These are phyloP conservation scores for Folsomia manolachei DNA, from an alignment of 2,888 invertebrate genomes.

Conservation along the genomic window DNA sequence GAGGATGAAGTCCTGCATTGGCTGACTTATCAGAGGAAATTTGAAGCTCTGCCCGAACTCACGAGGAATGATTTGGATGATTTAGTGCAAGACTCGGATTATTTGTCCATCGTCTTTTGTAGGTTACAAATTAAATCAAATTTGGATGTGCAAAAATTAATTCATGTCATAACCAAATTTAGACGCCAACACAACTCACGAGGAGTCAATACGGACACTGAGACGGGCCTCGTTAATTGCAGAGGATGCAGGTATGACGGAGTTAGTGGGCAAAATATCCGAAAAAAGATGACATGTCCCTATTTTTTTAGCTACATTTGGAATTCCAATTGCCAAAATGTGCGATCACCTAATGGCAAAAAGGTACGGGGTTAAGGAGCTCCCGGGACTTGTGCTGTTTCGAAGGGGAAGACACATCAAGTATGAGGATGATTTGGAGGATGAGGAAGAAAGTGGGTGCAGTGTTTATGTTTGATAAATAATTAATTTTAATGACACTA, in stretches of 20 bases:
- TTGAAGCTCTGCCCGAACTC: constrained; percentile 86
- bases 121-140: constrained; percentile 56
- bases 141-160: not conserved
- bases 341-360: constrained; percentile 86
- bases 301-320: constrained; percentile 66
- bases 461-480: too few relatives aligned
- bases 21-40: constrained; percentile 87
- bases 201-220: constrained; percentile 27
- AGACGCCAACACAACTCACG: constrained; percentile 26
- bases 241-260: constrained; percentile 56
- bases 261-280: too few relatives aligned
- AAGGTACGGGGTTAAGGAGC: constrained; percentile 66
- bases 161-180: not conserved
- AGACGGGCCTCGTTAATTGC: constrained; percentile 43
- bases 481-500: not conserved
- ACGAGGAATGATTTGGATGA: constrained; percentile 73
- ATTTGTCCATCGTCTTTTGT: constrained; percentile 89
- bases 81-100: constrained; percentile 85
- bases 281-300: constrained; percentile 71
- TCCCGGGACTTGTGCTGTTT: constrained; percentile 87
- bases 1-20: constrained; percentile 81
- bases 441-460: constrained; percentile 69
- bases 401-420: constrained; percentile 84
- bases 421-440: constrained; percentile 88
- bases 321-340: constrained; percentile 85